A percentile compares a stretch with the other conserved stretches of the same genome.
Evolutionary conservation across 2,888 invertebrate genomes (phyloP).

Genomic region (Venusia cambrica): DNA sequence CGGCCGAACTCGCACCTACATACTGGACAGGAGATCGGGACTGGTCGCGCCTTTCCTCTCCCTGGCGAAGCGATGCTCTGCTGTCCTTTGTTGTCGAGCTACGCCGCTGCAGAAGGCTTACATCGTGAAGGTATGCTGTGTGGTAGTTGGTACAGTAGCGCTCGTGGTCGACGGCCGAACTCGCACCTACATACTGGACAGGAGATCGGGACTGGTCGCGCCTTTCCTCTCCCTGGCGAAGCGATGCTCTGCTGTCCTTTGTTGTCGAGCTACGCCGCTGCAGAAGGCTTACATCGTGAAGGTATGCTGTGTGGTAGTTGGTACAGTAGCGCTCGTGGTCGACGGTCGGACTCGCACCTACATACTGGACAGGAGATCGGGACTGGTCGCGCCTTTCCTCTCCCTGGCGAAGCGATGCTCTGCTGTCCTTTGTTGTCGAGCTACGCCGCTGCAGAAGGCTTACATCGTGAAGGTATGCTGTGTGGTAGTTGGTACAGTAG

Average conservation of each 20-base stretch:
- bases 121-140: constrained; percentile 84
- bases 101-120: constrained; percentile 92
- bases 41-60: constrained; percentile 91
- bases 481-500: no score
- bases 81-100: constrained; percentile 96
- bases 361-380: no score
- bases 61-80: constrained; percentile 90
- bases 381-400: no score
- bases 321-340: no score
- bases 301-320: no score
- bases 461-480: no score
- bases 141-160: no score
- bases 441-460: no score
- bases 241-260: constrained; percentile 93
- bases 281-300: constrained; percentile 95
- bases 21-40: constrained; percentile 92
- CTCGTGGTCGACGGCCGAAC: constrained; percentile 97
- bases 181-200: constrained; percentile 93
- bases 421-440: no score
- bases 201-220: constrained; percentile 89
- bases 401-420: no score
- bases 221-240: constrained; percentile 92
- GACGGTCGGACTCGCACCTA: no score
- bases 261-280: constrained; percentile 90
- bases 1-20: constrained; percentile 95